Evolutionary conservation across 2,888 invertebrate species (phyloP).

Genomic region (Dryococelus australis): DNA sequence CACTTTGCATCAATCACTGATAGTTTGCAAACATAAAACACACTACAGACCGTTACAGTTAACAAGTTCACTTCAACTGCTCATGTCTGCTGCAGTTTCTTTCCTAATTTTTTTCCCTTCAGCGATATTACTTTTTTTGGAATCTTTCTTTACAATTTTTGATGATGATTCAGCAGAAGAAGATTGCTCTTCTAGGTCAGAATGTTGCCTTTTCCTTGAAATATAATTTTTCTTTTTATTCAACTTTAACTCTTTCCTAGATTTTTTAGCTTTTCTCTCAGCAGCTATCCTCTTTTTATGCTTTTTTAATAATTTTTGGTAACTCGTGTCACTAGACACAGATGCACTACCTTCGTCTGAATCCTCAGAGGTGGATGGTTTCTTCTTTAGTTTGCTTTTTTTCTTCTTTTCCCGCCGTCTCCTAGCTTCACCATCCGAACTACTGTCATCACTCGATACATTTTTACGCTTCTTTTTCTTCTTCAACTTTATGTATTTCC

Average conservation of each 20-base stretch:
- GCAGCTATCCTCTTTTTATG: not conserved
- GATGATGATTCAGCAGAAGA: not conserved
- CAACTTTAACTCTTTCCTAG: not conserved
- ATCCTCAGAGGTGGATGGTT: not conserved
- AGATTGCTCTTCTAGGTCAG: not conserved
- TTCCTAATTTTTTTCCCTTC: not conserved
- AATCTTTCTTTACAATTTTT: not conserved
- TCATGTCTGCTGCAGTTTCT: not conserved
- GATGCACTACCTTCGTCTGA: not conserved
- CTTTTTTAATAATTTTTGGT: not conserved
- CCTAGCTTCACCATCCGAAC: not conserved
- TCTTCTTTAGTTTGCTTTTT: not conserved
- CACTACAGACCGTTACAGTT: too few relatives aligned
- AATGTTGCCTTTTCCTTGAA: not conserved
- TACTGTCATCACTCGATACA: not conserved
- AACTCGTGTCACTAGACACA: not conserved
- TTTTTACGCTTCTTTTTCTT: constrained; percentile 18
- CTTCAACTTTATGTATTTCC: constrained; percentile 4
- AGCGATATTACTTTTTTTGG: not conserved
- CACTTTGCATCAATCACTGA: too few relatives aligned
- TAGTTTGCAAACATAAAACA: too few relatives aligned
- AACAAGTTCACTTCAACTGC: not conserved
- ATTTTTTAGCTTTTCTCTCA: not conserved
- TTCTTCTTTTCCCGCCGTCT: not conserved
- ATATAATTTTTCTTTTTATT: not conserved